These are phyloP conservation scores for Anthoptus insignis DNA, from an alignment of 2,888 invertebrate species.

Conservation along the genomic window DNA sequence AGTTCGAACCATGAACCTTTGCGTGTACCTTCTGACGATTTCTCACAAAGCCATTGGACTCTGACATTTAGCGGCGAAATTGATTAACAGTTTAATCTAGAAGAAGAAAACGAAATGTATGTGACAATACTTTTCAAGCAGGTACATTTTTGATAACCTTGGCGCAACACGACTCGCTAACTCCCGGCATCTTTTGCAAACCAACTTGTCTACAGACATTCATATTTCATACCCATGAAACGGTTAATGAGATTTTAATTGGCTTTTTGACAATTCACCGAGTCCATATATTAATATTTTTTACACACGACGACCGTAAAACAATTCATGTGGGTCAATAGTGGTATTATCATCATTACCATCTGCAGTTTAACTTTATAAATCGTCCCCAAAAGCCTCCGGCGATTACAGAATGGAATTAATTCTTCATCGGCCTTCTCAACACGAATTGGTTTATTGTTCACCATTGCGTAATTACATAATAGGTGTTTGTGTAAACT, in stretches of 20 bases:
- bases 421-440: slow-evolving; percentile 34
- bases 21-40: no score
- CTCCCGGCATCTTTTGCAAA: slow-evolving; percentile 2
- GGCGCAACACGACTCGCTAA: not conserved
- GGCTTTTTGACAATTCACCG: slow-evolving; percentile 35
- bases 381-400: slow-evolving; percentile 37
- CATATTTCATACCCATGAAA: slow-evolving; percentile 29
- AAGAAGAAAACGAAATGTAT: no score
- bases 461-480: slow-evolving; percentile 6
- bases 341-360: slow-evolving; percentile 33
- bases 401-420: slow-evolving; percentile 46
- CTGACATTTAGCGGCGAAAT: no score
- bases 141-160: slow-evolving; percentile 10
- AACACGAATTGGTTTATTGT: slow-evolving; percentile 17
- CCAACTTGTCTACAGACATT: slow-evolving; percentile 15
- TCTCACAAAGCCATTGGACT: no score
- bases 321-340: slow-evolving; percentile 39
- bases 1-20: no score
- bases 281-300: slow-evolving; percentile 27
- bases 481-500: slow-evolving; percentile 8
- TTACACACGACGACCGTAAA: slow-evolving; percentile 28
- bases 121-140: no score
- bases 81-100: no score
- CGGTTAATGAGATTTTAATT: slow-evolving; percentile 35
- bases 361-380: slow-evolving; percentile 23